These are phyloP conservation scores for Andrena fulva DNA, from an alignment of 2,888 invertebrate species.

Conservation along the genomic window DNA sequence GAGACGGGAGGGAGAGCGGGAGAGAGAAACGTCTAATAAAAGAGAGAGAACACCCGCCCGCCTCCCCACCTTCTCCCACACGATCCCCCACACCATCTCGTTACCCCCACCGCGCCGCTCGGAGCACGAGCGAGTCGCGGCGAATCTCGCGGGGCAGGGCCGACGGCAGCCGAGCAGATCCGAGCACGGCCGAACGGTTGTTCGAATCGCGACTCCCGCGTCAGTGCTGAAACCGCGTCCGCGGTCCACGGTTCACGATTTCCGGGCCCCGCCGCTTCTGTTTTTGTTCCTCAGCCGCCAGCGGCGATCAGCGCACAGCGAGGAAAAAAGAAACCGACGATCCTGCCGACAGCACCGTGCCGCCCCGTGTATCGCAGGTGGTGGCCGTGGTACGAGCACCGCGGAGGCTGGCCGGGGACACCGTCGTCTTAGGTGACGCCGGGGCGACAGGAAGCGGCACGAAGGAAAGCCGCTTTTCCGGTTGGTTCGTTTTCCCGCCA, in stretches of 20 bases:
- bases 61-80: slow-evolving; percentile 42
- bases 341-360: slow-evolving; percentile 10
- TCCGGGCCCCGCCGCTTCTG: slow-evolving; percentile 76
- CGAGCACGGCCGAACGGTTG: slow-evolving; percentile 81
- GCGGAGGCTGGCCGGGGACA: neutral
- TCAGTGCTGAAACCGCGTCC: slow-evolving; percentile 85
- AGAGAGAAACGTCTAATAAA: slow-evolving; percentile 29
- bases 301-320: slow-evolving; percentile 10
- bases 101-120: slow-evolving; percentile 55
- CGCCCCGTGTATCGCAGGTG: neutral
- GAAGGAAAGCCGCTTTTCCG: slow-evolving; percentile 36
- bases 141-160: slow-evolving; percentile 73
- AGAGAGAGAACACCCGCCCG: slow-evolving; percentile 55
- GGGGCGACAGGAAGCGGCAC: neutral
- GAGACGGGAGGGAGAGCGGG: neutral
- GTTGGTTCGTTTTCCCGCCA: slow-evolving; percentile 50
- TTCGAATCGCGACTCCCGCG: slow-evolving; percentile 84
- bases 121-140: slow-evolving; percentile 70
- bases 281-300: slow-evolving; percentile 55
- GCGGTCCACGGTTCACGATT: slow-evolving; percentile 85
- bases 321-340: slow-evolving; percentile 22
- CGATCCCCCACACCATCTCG: slow-evolving; percentile 44
- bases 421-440: neutral
- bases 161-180: slow-evolving; percentile 74
- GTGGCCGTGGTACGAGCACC: slow-evolving; percentile 5